phyloP scores from a whole-genome alignment of 1,140 invertebrate genomes.

The Aphidius ervi region DNA sequence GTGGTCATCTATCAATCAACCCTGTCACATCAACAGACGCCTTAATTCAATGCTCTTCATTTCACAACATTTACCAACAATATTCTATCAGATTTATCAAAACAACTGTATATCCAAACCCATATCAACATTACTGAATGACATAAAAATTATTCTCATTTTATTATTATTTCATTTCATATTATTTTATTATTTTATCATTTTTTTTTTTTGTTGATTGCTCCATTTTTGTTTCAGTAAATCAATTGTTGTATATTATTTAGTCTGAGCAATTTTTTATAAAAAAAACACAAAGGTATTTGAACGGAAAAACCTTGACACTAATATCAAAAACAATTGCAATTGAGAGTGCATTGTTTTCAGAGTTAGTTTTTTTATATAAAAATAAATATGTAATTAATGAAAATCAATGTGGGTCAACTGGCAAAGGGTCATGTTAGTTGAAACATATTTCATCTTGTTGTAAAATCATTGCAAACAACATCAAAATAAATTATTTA shows the following conservation, averaged over 20 bases:
- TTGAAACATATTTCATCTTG: neutral
- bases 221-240: neutral
- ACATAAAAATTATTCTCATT: neutral
- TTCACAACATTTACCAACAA: too few relatives aligned
- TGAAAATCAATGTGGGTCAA: neutral
- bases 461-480: neutral
- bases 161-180: too few relatives aligned
- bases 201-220: too few relatives aligned
- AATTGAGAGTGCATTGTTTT: slow-evolving; percentile 1
- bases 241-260: neutral
- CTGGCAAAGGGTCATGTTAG: too few relatives aligned
- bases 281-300: neutral
- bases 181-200: too few relatives aligned
- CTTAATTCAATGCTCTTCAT: slow-evolving; percentile 1
- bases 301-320: slow-evolving; percentile 6
- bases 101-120: too few relatives aligned
- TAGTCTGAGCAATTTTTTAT: neutral
- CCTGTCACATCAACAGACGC: slow-evolving; percentile 3
- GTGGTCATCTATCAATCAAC: slow-evolving; percentile 2
- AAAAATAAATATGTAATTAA: slow-evolving; percentile 7
- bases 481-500: too few relatives aligned
- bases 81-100: too few relatives aligned
- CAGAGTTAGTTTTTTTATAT: neutral
- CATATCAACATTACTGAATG: neutral
- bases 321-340: slow-evolving; percentile 17